A percentile compares a stretch with the other conserved stretches of the same genome.
phyloP scores from a whole-genome alignment of 2,888 invertebrate genomes.

The Caenorhabditis parvicauda region DNA sequence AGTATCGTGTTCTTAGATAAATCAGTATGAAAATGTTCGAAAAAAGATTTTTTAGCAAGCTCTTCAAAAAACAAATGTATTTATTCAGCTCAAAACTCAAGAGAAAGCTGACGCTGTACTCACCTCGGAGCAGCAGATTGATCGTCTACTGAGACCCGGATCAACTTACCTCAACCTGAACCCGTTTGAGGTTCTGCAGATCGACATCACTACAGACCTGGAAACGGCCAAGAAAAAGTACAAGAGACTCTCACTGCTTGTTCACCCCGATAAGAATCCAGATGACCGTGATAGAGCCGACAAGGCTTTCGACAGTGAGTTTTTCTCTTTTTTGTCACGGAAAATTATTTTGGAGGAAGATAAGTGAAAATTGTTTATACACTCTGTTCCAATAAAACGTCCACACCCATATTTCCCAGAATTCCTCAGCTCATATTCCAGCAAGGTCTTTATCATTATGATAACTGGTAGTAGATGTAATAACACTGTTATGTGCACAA shows the following conservation, averaged over 20 bases:
- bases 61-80: background rate
- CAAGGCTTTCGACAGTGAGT: constrained; percentile 68
- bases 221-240: constrained; percentile 96
- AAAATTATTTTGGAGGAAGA: constrained; percentile 67
- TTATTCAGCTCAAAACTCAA: constrained; percentile 88
- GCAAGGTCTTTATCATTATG: no score
- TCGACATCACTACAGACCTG: constrained; percentile 80
- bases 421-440: no score
- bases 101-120: constrained; percentile 94
- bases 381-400: background rate
- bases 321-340: constrained; percentile 63
- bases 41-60: no score
- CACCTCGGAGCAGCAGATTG: constrained; percentile 94
- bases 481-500: no score
- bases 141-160: constrained; percentile 88
- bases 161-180: constrained; percentile 98
- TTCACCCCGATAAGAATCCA: constrained; percentile 98
- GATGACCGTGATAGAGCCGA: constrained; percentile 92
- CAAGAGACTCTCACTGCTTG: constrained; percentile 86
- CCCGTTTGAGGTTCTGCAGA: constrained; percentile 70
- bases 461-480: no score
- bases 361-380: background rate
- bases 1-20: no score
- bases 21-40: no score
- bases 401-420: no score